Conservation (phyloP, 2,888 invertebrate genomes). For the Macrosiphum euphorbiae region DNA sequence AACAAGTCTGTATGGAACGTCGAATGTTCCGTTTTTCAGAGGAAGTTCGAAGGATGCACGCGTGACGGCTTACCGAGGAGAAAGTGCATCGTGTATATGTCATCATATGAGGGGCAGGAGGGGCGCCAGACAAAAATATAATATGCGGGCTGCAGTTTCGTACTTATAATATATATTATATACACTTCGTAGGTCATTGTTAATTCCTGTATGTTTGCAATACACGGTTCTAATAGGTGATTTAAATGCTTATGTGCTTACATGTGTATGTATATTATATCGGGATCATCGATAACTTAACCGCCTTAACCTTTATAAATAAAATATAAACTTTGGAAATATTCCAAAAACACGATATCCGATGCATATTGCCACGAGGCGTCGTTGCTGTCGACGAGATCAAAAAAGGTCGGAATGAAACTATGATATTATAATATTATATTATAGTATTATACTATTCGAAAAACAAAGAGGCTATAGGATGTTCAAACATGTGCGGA, state of each 20-base stretch:
- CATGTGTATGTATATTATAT: not conserved
- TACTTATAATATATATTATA: no score
- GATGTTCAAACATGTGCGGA: not conserved
- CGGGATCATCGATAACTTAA: not conserved
- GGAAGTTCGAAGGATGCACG: constrained; percentile 28
- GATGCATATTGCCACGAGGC: not conserved
- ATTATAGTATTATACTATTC: not conserved
- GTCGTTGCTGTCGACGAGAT: not conserved
- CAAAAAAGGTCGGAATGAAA: not conserved
- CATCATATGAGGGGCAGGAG: not conserved
- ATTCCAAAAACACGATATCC: not conserved
- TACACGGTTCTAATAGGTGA: not conserved
- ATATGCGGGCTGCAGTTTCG: not conserved
- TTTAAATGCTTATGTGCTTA: not conserved
- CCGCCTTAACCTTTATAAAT: not conserved
- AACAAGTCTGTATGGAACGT: not conserved
- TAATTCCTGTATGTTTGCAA: not conserved
- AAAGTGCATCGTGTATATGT: constrained; percentile 8
- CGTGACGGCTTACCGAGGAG: not conserved
- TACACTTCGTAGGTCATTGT: not conserved
- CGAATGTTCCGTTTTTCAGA: not conserved
- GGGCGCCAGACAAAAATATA: not conserved
- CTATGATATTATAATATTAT: not conserved
- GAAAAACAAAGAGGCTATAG: not conserved
- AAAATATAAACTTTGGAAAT: not conserved